Evolutionary conservation across 2,113 vertebrate species (phyloP).

Genomic region (Anarhynchus alexandrinus): DNA sequence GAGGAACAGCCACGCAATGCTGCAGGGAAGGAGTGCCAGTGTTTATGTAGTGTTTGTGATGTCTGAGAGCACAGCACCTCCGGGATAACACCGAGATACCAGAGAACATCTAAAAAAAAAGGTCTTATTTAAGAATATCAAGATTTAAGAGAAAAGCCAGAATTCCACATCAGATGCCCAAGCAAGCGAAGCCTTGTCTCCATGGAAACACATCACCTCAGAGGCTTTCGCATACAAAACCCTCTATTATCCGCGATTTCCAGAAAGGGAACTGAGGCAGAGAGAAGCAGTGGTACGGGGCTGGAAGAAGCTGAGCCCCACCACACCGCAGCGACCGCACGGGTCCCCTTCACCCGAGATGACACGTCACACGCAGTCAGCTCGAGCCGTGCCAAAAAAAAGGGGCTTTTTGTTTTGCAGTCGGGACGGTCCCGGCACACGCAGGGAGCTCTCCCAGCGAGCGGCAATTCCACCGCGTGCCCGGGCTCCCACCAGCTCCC

Average conservation of each 20-base stretch:
- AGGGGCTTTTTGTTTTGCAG: neutral
- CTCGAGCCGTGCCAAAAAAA: neutral
- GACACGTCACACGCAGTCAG: fast-evolving
- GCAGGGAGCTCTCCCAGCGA: neutral
- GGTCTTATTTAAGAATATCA: neutral
- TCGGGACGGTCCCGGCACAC: neutral
- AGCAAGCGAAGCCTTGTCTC: slow-evolving; percentile 25
- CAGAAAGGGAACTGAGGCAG: slow-evolving; percentile 8
- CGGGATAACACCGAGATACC: neutral
- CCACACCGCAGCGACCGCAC: fast-evolving
- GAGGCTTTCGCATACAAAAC: neutral
- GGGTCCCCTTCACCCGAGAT: fast-evolving
- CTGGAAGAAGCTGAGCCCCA: neutral
- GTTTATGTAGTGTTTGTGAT: fast-evolving
- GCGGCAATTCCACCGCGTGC: fast-evolving
- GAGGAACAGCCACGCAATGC: neutral
- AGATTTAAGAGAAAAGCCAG: slow-evolving; percentile 32
- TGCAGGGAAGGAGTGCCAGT: neutral
- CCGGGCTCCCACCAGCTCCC: neutral
- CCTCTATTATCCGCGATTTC: fast-evolving
- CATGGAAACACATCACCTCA: slow-evolving; percentile 31
- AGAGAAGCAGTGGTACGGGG: neutral
- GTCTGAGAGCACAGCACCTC: neutral
- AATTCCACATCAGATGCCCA: slow-evolving; percentile 42
- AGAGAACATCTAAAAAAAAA: neutral